Conservation (phyloP, 2,888 invertebrate species). For the Brachypalpus laphriformis region DNA sequence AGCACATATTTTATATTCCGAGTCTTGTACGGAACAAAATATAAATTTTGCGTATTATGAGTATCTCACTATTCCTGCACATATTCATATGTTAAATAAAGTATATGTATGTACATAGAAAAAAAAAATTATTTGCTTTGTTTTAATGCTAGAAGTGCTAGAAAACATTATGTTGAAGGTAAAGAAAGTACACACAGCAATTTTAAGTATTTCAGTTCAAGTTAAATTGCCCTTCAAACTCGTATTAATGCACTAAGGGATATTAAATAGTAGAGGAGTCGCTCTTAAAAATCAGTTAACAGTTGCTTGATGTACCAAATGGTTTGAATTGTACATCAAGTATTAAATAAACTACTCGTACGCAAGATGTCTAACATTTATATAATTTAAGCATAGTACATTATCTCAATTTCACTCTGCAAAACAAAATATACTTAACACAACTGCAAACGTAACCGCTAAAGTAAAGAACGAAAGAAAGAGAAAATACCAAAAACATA, state of each 20-base stretch:
- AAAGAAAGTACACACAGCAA: neutral
- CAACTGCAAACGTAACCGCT: slow-evolving; percentile 34
- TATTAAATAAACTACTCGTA: neutral
- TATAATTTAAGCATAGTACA: no score
- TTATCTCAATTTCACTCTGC: slow-evolving; percentile 18
- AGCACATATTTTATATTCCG: no score
- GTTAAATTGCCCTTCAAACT: slow-evolving; percentile 1
- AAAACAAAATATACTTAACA: slow-evolving; percentile 33
- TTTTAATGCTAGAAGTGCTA: no score
- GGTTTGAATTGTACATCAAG: neutral
- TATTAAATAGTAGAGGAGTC: neutral
- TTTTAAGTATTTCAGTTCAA: neutral
- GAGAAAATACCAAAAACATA: slow-evolving; percentile 68
- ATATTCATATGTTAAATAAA: no score
- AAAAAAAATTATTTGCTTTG: no score
- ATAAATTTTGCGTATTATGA: no score
- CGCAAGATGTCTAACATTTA: neutral
- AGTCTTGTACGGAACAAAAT: no score
- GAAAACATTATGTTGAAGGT: no score
- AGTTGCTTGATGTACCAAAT: neutral
- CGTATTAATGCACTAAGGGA: neutral
- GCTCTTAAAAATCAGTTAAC: neutral
- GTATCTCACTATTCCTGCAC: no score
- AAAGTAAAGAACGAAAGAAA: slow-evolving; percentile 61
- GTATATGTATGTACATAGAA: no score